Base-by-base conservation (phyloP, 2,888 invertebrate species). In the Coelinius sp. region DNA sequence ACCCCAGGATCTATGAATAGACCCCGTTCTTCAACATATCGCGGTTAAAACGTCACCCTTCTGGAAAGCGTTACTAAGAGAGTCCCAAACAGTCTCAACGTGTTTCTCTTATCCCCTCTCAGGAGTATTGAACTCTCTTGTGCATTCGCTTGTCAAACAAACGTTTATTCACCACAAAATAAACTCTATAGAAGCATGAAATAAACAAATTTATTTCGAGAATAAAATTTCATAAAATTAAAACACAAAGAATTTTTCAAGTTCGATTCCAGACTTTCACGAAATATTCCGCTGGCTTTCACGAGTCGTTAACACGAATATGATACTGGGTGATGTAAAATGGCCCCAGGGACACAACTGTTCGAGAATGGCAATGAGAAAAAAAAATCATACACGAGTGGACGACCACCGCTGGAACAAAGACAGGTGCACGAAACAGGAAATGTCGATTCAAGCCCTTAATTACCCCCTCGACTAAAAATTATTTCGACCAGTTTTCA, bases 301-400 rank as follows among this genome's bases (percentile, higher is more conserved):
- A 59, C 59, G 59, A 59, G 59, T 59, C 59, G 59, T 59, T 59
- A 59, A 59, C 59, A 17, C 59, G 35, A 35, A 59, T 59, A 59
- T 59, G 59, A 59, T 59, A 59, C 35, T 59, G 49, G 49, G 17
- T 59, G 59, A 59, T 35, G 59, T 59, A 31, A 35, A 59, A 59
- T 59, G n/a, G 31, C 59, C 59, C 20, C 17, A 20, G 59, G 59
- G 41, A 41, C 63, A 56, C 56, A 63, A 41, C 14, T 41, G 38
- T 41, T 38, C 24, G 24, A 24, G 41, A 63, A 63, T 24, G 22
- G 63, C 38, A 38, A 41, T 63, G 17, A n/a, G 4, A 41, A 63
- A 63, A 63, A 41, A 14, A 24, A 20, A 7, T 8, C 7, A 7
- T 31, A 17, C 17, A 17, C 17, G 27, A 27, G 31, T 14, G 14